Base-by-base conservation (phyloP, 2,113 vertebrate species). In the Probosciger aterrimus region DNA sequence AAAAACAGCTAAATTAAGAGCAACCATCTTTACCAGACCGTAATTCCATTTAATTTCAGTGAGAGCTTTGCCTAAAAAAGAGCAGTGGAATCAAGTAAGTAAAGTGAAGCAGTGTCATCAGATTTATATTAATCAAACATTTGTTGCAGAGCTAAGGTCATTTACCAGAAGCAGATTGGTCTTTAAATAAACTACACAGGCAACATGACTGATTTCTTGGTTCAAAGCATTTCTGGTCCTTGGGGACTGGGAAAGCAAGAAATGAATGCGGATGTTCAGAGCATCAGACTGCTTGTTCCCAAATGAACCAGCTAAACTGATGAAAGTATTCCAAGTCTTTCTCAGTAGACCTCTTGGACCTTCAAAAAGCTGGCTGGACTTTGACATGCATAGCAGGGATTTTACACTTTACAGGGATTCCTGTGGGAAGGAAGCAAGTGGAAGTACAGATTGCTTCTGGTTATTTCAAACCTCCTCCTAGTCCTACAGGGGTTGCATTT, bases 141-240 rank as follows among this genome's bases (percentile, higher is more conserved):
- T 82, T 95, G 49, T 52, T 76, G 86, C 30, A 92, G 52, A 76
- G 53, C 57, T 94, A 63, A 78, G 75, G 63, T 82, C 86, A 87
- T 57, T 91, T n/a, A 80, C 27, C 60, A 93, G 88, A 41, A 97
- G 82, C 46, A 89, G 88, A 88, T 74, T 82, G 83, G n/a, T 86
- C 80, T 97, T 97, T 91, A 95, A 95, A 94, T 90, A 96, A 97
- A 88, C 85, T 37, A 74, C 71, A 84, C 74, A 90, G 65, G 77
- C 80, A 96, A 91, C 84, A 95, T 74, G 73, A 96, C 44, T 93
- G 94, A 96, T 97, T 96, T 90, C 85, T 94, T 75, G 57, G 70
- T 96, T 97, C 13, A 43, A 91, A 93, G 65, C 78, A 84, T 83
- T 95, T 95, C 75, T 90, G 71, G 70, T 93, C 88, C 23, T 85